Evolutionary conservation across 2,113 vertebrate species (phyloP).

Genomic region (Clupea harengus): DNA sequence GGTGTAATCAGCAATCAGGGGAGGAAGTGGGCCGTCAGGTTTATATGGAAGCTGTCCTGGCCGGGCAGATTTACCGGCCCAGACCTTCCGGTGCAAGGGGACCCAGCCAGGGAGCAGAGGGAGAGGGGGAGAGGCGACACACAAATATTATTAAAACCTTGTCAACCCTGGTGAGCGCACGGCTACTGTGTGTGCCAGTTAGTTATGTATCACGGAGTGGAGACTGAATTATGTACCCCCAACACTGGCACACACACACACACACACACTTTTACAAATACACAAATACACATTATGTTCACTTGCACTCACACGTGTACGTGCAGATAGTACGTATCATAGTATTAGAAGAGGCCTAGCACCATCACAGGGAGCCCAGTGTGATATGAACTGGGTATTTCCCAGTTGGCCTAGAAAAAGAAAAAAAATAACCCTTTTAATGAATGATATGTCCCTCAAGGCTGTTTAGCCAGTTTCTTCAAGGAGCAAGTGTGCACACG

Average conservation of each 20-base stretch:
- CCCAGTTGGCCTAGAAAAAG: neutral
- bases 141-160: conserved; percentile 48
- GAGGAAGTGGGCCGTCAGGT: conserved; percentile 59
- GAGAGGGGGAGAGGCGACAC: conserved; percentile 30
- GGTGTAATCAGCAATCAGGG: conserved; percentile 69
- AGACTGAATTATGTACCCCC: neutral
- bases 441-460: neutral
- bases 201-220: neutral
- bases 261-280: neutral
- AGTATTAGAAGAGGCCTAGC: neutral
- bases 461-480: neutral
- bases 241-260: neutral
- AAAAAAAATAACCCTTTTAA: too few species aligned
- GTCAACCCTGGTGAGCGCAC: conserved; percentile 15
- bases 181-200: neutral
- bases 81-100: conserved; percentile 43
- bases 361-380: neutral
- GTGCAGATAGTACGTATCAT: neutral
- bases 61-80: conserved; percentile 59
- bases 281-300: neutral
- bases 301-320: neutral
- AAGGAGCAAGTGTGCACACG: neutral
- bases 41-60: conserved; percentile 56
- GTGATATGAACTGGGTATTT: neutral
- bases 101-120: conserved; percentile 1